phyloP scores from a whole-genome alignment of 1,140 invertebrate species.

The Marisa cornuarietis region DNA sequence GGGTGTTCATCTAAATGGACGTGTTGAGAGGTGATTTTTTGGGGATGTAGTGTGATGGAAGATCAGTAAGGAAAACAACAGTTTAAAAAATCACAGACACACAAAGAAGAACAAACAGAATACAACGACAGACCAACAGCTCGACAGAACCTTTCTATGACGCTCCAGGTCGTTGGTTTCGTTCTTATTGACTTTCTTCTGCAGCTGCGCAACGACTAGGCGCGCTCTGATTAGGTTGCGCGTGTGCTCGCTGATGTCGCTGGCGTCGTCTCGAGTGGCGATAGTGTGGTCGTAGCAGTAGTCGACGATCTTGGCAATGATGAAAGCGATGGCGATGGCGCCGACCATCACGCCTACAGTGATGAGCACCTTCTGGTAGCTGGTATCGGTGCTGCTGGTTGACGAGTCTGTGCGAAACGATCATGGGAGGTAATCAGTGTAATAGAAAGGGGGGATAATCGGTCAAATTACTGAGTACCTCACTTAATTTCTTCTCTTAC shows the following conservation, averaged over 20 bases:
- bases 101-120: not conserved
- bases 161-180: constrained; percentile 1
- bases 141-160: not conserved
- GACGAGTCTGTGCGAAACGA: not conserved
- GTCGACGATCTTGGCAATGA: constrained; percentile 42
- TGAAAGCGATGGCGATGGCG: constrained; percentile 27
- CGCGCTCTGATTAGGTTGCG: constrained; percentile 39
- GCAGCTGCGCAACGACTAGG: constrained; percentile 33
- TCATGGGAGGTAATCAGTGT: not conserved
- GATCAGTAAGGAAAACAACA: not conserved
- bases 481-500: no score
- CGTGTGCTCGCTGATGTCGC: constrained; percentile 47
- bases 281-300: constrained; percentile 37
- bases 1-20: not conserved
- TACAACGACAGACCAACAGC: not conserved
- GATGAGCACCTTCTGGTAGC: constrained; percentile 36
- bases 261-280: constrained; percentile 36
- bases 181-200: constrained; percentile 20
- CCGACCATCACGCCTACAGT: constrained; percentile 28
- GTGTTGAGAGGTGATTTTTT: not conserved
- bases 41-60: not conserved
- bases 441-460: not conserved
- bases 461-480: no score
- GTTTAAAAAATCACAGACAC: not conserved
- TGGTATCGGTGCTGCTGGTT: not conserved